Percentiles rank a stretch among this genome's conserved stretches.
Evolutionary conservation across 2,797 vertebrate species (phyloP).

Genomic region (Epinephelus coioides): DNA sequence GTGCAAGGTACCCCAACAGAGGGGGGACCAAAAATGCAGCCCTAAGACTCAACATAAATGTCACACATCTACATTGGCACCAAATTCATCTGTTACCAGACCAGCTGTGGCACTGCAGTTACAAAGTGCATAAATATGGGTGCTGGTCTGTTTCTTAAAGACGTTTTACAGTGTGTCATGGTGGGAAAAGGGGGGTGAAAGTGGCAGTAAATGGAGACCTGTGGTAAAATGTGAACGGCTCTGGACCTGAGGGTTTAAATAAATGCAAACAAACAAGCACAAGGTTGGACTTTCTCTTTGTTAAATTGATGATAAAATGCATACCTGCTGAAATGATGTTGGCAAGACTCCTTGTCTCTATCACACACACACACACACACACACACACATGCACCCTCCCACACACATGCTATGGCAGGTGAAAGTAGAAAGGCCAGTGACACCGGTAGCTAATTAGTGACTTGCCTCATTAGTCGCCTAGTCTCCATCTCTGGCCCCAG

Average conservation of each 20-base stretch:
- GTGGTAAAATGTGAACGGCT: neutral
- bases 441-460: slow-evolving; percentile 83
- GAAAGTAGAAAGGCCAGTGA: slow-evolving; percentile 70
- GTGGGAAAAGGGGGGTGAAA: neutral
- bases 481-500: slow-evolving; percentile 72
- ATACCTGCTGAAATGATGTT: slow-evolving; percentile 38
- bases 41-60: neutral
- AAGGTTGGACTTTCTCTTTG: slow-evolving; percentile 15
- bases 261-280: slow-evolving; percentile 1
- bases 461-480: slow-evolving; percentile 80
- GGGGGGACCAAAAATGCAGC: no score
- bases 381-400: slow-evolving; percentile 24
- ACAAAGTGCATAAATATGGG: neutral
- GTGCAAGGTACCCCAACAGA: no score
- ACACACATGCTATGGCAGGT: slow-evolving; percentile 40
- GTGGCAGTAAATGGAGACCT: neutral
- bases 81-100: slow-evolving; percentile 2
- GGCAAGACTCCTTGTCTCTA: slow-evolving; percentile 26
- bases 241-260: neutral
- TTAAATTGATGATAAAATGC: slow-evolving; percentile 29
- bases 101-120: neutral
- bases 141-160: neutral
- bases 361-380: slow-evolving; percentile 27
- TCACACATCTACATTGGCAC: neutral
- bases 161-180: slow-evolving; percentile 6